phyloP scores from a whole-genome alignment of 2,888 invertebrate genomes.

The Ametastegia equiseti region DNA sequence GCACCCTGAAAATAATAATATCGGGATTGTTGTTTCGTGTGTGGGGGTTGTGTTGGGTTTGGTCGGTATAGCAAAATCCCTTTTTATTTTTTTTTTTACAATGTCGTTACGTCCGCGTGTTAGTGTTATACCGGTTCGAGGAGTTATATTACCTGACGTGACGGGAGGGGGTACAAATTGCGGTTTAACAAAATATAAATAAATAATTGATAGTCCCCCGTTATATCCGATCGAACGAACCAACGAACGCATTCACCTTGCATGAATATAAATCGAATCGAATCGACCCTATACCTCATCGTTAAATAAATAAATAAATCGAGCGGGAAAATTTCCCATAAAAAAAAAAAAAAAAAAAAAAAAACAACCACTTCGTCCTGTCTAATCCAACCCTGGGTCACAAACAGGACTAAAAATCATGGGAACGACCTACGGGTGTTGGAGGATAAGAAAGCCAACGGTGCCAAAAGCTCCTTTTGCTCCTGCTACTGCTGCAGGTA shows the following conservation, averaged over 20 bases:
- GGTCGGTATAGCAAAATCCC: neutral
- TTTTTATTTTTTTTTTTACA: conserved; percentile 22
- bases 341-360: neutral
- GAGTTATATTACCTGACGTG: neutral
- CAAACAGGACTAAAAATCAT: conserved; percentile 24
- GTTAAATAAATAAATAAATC: too few species aligned
- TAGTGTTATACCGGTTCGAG: neutral
- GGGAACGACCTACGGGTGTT: neutral
- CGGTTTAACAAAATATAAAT: neutral
- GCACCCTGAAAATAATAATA: conserved; percentile 33
- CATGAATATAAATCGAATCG: neutral
- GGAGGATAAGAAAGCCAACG: neutral
- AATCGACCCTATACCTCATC: neutral
- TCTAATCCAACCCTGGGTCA: neutral
- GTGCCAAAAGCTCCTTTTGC: too few species aligned
- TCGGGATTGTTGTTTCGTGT: conserved; percentile 7
- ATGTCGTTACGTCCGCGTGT: conserved; percentile 2
- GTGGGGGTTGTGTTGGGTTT: neutral
- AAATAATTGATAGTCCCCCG: neutral
- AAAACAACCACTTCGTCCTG: neutral
- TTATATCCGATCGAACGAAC: neutral
- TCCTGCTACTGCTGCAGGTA: conserved; percentile 2
- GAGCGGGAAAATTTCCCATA: too few species aligned
- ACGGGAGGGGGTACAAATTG: conserved; percentile 15
- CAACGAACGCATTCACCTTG: neutral